Percentiles rank a stretch among this genome's conserved stretches.
Evolutionary conservation across 1,140 invertebrate genomes (phyloP).

Genomic region (Andrena cerasifolii): DNA sequence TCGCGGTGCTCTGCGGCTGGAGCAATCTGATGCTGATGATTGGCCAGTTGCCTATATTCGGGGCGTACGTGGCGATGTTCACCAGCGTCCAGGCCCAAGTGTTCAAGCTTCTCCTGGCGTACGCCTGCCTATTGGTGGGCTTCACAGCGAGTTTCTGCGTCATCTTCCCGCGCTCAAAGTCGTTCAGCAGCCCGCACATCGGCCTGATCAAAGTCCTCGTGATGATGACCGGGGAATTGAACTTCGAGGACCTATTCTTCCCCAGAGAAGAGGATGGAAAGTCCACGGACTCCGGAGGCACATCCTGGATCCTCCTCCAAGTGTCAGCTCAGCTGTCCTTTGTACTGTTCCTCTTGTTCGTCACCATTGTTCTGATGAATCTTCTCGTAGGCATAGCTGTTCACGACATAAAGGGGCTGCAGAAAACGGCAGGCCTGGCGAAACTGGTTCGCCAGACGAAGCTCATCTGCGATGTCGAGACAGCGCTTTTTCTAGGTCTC

Average conservation of each 20-base stretch:
- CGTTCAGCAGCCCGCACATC: slow-evolving; percentile 90
- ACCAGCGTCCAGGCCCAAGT: slow-evolving; percentile 93
- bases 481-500: slow-evolving; percentile 87
- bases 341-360: slow-evolving; percentile 88
- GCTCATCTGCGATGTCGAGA: slow-evolving; percentile 89
- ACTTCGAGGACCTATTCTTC: slow-evolving; percentile 87
- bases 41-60: slow-evolving; percentile 92
- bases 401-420: slow-evolving; percentile 90
- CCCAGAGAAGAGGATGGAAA: slow-evolving; percentile 84
- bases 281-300: slow-evolving; percentile 76
- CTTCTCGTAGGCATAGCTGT: slow-evolving; percentile 91
- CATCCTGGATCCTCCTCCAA: slow-evolving; percentile 84
- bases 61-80: slow-evolving; percentile 94
- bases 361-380: slow-evolving; percentile 92
- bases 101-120: slow-evolving; percentile 91
- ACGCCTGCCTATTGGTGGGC: slow-evolving; percentile 91
- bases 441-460: slow-evolving; percentile 91
- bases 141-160: slow-evolving; percentile 94
- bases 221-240: slow-evolving; percentile 95
- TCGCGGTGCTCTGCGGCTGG: slow-evolving; percentile 92
- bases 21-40: slow-evolving; percentile 94
- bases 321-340: slow-evolving; percentile 89
- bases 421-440: slow-evolving; percentile 89
- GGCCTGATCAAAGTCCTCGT: slow-evolving; percentile 92
- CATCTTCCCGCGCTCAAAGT: slow-evolving; percentile 90